phyloP scores from a whole-genome alignment of 2,113 vertebrate genomes.

The Tonatia bakeri region DNA sequence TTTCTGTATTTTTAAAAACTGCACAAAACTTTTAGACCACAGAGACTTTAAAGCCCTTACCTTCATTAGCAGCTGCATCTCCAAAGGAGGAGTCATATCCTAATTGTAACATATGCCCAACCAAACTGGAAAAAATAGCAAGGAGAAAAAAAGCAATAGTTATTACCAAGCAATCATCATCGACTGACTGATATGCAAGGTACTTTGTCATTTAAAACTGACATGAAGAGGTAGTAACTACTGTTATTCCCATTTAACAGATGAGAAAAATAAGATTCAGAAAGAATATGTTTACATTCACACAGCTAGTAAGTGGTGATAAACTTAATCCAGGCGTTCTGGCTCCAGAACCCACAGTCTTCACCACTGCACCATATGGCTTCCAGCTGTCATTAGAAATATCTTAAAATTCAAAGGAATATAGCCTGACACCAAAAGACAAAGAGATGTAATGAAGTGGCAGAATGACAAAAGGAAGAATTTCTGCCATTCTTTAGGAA shows the following conservation, averaged over 20 bases:
- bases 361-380: not conserved
- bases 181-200: not conserved
- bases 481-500: not conserved
- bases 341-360: not conserved
- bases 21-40: not conserved
- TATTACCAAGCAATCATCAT: constrained; percentile 14
- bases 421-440: not conserved
- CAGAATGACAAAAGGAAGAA: not conserved
- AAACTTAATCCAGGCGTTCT: not conserved
- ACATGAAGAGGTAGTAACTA: not conserved
- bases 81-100: constrained; percentile 94
- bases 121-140: constrained; percentile 83
- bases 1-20: not conserved
- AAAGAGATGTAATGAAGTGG: not conserved
- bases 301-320: not conserved
- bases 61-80: constrained; percentile 90
- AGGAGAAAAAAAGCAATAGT: not conserved
- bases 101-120: constrained; percentile 92
- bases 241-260: not conserved
- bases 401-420: not conserved
- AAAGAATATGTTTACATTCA: not conserved
- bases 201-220: not conserved
- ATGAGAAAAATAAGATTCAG: not conserved
- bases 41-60: constrained; percentile 76
- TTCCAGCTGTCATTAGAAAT: not conserved